Base-by-base conservation (phyloP, 2,113 vertebrate genomes). In the Panthera leo region DNA sequence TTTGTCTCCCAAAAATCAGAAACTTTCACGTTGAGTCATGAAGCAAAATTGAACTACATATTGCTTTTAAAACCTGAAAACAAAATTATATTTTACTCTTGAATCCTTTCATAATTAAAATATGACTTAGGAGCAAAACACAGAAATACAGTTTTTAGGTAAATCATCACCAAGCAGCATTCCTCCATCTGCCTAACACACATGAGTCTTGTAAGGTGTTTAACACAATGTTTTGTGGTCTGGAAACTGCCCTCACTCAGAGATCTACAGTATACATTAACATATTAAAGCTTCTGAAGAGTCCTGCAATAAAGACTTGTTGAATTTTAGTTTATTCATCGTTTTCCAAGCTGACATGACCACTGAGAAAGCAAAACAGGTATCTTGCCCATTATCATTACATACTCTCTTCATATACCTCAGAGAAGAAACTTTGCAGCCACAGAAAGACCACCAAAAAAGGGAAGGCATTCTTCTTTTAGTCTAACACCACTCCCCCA, bases 21-120 rank as follows among this genome's bases (percentile, higher is more conserved):
- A 16, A 65, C 58, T 89, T 89, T 89, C 53, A 73, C 25, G 8
- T 75, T 89, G 19, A 89, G 78, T 83, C 25, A 89, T 42, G 5
- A 83, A 83, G 68, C 76, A 94, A 94, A 71, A 94, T 29, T 27
- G 4, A 73, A 63, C 65, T 36, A 89, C 53, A 63, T 34, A 6
- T 10, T 53, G 34, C 53, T 94, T 89, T 8, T 73, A 80, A 94
- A 94, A 73, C 39, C 19, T 39, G 25, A 63, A 94, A 73, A 71
- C 21, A 94, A 61, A 89, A 65, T 53, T 89, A 39, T 34, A 89
- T 89, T 94, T 36, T 73, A 65, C 27, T 83, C 53, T 83, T 83
- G 18, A 89, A 83, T 83, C 67, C 42, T 51, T 89, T 83, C 67
- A 78, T 82, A 75, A 89, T 31, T 83, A 94, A 94, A 89, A 73